Evolutionary conservation across 37 sponge, comb jelly and placozoan genomes (phyloP), one percentile per base, ranked within the genome.

Genomic region (Axinella damicornis): DNA sequence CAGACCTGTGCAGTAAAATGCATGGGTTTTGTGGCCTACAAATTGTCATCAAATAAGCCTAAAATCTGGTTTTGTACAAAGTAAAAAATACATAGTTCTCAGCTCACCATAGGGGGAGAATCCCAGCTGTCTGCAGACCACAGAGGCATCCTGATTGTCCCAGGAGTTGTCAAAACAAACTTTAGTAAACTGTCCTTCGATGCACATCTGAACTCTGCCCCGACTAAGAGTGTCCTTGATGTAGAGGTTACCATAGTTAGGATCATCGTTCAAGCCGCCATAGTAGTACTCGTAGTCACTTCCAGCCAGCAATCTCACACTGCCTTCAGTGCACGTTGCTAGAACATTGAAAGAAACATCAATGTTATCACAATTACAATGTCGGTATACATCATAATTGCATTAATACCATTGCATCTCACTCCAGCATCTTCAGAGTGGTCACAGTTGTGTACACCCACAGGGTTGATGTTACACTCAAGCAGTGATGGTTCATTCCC

Each of bases 121-220:
- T 5, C 74, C 74, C 0, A 73, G 83, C 53, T 83, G 74, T 28
- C 60, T 1, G 54, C 83, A 83, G 52, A 83, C 83, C 13, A 83
- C 74, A 46, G 83, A 52, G 6, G 83, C 83, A 65, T 73, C 83
- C 1, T 31, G 55, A 28, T 83, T n/a, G 35, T 74, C 83, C 83
- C 83, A 83, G 31, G 14, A 35, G 9, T 46, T n/a, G 36, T 73
- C 56, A 20, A 32, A 65, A 65, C 83, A 83, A 19, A 83, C 66
- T 5, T 74, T 64, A n/a, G 74, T 74, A 64, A 73, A 83, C 28
- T 30, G 41, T 30, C 65, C 75, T 41, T 65, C 56, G 5, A 73
- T 21, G 41, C 83, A 83, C 31, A 83, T 74, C 54, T 83, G 74
- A 38, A 83, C 83, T 65, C 83, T 73, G 14, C 83, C 83, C 24